Percentiles rank a stretch among this genome's conserved stretches.
phyloP scores from a whole-genome alignment of 2,888 invertebrate species.

The Girardia tigrina region DNA sequence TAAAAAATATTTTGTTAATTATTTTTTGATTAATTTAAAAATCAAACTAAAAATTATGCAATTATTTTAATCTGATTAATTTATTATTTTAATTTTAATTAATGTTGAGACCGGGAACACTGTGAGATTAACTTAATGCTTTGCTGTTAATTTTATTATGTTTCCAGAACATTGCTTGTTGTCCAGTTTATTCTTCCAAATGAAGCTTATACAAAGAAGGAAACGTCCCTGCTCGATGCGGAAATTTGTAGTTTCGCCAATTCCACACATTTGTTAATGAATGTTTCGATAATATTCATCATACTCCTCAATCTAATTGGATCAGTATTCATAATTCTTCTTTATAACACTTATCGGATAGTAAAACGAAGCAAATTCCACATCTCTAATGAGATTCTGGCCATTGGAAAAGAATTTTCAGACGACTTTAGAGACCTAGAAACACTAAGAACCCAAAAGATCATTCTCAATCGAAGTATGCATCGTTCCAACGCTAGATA shows the following conservation, averaged over 20 bases:
- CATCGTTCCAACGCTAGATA: not conserved
- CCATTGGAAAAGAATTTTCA: not conserved
- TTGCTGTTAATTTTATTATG: no score
- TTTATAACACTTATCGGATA: not conserved
- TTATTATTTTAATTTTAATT: no score
- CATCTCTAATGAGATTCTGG: not conserved
- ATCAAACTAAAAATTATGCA: no score
- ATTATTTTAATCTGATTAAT: no score
- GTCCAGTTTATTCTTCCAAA: no score
- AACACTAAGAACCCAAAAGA: not conserved
- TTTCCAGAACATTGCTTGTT: no score
- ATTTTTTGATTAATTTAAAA: no score
- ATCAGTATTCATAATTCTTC: not conserved
- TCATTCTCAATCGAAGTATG: conserved; percentile 13
- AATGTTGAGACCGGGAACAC: no score
- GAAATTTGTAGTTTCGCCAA: not conserved
- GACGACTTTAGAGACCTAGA: not conserved
- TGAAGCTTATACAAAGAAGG: no score
- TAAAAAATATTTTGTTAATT: no score
- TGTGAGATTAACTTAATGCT: no score
- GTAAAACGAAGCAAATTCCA: not conserved
- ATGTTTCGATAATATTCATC: not conserved
- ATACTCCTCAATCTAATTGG: not conserved
- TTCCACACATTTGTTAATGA: not conserved
- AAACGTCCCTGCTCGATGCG: not conserved